Evolutionary conservation across 2,113 vertebrate species (phyloP), one percentile per base, ranked within the genome.

Genomic region (Oryzias javanicus): DNA sequence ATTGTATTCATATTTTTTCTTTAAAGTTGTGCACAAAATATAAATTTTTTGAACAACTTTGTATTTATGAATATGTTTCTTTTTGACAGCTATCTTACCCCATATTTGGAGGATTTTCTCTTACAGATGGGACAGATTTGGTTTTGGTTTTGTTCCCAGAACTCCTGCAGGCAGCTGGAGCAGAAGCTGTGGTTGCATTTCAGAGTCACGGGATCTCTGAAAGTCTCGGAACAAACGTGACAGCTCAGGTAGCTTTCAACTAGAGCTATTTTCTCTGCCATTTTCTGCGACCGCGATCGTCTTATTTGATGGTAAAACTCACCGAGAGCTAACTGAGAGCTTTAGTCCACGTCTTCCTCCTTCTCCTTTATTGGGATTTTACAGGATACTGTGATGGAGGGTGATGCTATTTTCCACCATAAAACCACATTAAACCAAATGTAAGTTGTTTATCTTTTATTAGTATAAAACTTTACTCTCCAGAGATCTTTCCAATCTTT

Each of bases 121-220:
- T 75, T 69, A 78, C 74, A 80, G 14, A 78, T 42, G 1, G 44
- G 60, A 75, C 77, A 80, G 19, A 68, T 75, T 40, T 12, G 72
- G 55, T 55, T 76, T 14, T 42, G 4, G 42, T 55, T 0, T 47
- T 78, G 42, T 62, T 35, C 42, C 71, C 78, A 83, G 62, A 67
- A 63, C 6, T 49, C 4, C 2, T 70, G 5, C 62, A 85, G 65
- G 51, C 83, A 85, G 60, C 29, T 75, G 42, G 46, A 78, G 57
- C 80, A 85, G 66, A 80, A 80, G 24, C 14, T 72, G 65, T 83
- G 80, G 67, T 0, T 0, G 70, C 80, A 83, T 48, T 44, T 53
- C 60, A 62, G 41, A 62, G 49, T 50, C 46, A 78, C 79, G 18
- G 74, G 75, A 61, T 78, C 71, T 54, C 49, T 79, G 54, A 77